Conservation (phyloP, 2,797 vertebrate genomes). For the Falco rusticolus region DNA sequence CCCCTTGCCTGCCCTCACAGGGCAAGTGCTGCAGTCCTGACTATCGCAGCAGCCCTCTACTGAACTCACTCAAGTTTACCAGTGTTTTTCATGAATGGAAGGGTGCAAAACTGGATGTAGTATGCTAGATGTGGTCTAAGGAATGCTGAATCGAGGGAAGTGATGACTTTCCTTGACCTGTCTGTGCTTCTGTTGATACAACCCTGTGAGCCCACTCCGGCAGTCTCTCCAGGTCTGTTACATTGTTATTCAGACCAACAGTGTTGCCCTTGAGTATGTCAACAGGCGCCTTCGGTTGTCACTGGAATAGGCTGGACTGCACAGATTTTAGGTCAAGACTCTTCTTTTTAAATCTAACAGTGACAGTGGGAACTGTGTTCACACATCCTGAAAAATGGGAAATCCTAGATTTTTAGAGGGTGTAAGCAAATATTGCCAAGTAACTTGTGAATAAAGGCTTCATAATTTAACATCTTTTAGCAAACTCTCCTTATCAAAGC, state of each 20-base stretch:
- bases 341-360: neutral
- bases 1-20: neutral
- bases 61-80: neutral
- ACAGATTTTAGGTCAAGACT: neutral
- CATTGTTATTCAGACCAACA: neutral
- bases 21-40: neutral
- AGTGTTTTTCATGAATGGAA: neutral
- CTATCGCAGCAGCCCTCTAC: neutral
- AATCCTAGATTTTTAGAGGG: neutral
- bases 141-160: neutral
- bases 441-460: neutral
- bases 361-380: neutral
- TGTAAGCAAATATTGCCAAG: neutral
- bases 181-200: neutral
- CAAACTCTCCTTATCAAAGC: neutral
- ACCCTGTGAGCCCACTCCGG: neutral
- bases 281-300: neutral
- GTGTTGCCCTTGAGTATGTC: neutral
- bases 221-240: neutral
- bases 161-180: neutral
- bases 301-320: neutral
- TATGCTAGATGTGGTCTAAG: neutral
- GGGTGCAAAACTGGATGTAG: neutral
- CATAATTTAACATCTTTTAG: neutral
- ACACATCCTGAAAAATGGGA: neutral